Conservation (phyloP, 1,140 invertebrate genomes). For the Alviniconcha marisindica region DNA sequence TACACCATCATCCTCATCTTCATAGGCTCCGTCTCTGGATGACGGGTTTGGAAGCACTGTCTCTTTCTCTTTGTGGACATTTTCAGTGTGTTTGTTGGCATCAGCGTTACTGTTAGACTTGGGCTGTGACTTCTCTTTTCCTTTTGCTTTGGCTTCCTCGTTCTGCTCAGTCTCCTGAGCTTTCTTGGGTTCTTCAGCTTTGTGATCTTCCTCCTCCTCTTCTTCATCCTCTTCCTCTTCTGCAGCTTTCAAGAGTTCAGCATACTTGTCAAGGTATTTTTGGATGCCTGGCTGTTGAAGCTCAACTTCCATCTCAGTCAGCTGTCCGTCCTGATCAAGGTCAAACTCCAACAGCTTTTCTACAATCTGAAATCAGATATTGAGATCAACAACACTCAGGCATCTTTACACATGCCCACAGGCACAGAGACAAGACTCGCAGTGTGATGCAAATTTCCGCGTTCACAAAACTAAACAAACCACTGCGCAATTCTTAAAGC, state of each 20-base stretch:
- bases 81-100: neutral
- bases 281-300: conserved; percentile 5
- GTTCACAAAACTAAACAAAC: too few species aligned
- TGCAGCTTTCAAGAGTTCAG: conserved; percentile 6
- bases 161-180: neutral
- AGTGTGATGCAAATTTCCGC: too few species aligned
- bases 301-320: conserved; percentile 35
- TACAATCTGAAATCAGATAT: conserved; percentile 22
- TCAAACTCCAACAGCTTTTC: conserved; percentile 39
- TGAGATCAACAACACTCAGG: too few species aligned
- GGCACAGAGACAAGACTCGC: too few species aligned
- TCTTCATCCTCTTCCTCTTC: neutral
- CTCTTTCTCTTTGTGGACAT: neutral
- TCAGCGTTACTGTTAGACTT: too few species aligned
- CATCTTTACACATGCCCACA: too few species aligned
- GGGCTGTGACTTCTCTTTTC: too few species aligned
- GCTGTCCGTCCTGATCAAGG: conserved; percentile 38
- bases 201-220: neutral
- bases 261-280: conserved; percentile 23
- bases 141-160: too few species aligned
- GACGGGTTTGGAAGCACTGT: neutral
- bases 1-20: conserved; percentile 30
- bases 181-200: neutral
- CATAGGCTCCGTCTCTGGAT: neutral
- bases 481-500: too few species aligned